These are phyloP conservation scores for Bombus impatiens DNA, from an alignment of 1,140 invertebrate genomes.

Conservation along the genomic window DNA sequence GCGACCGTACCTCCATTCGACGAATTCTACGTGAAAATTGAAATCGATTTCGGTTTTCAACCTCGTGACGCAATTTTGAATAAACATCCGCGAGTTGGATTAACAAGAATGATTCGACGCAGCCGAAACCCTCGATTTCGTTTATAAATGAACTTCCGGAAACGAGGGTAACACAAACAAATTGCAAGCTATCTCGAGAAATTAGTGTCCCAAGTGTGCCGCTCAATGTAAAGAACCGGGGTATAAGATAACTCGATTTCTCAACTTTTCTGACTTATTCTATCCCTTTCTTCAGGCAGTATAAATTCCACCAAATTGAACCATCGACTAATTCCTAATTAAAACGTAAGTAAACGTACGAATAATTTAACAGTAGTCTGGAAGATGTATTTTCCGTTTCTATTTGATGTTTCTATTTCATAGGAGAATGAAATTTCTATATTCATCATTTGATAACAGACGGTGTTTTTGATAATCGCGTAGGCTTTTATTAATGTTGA, in stretches of 20 bases:
- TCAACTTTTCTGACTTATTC: background rate
- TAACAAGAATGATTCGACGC: background rate
- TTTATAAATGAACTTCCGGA: background rate
- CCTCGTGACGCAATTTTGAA: background rate
- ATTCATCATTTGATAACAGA: too few relatives aligned
- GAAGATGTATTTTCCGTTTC: background rate
- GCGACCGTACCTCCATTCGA: too few relatives aligned
- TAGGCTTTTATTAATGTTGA: too few relatives aligned
- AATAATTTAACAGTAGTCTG: background rate
- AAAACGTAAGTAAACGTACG: background rate
- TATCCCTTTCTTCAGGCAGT: background rate
- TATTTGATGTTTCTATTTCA: too few relatives aligned
- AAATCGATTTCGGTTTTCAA: background rate
- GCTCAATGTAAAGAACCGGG: background rate
- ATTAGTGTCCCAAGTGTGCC: background rate
- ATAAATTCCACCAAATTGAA: background rate
- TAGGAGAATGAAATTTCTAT: too few relatives aligned
- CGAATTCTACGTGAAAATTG: background rate
- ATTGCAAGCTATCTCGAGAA: background rate
- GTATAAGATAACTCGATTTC: background rate
- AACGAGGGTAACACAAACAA: background rate
- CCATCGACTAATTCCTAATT: background rate
- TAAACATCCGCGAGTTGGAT: background rate
- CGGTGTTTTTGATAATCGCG: too few relatives aligned
- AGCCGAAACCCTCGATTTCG: background rate